Evolutionary conservation across 1,140 invertebrate species (phyloP).

Genomic region (Dendroctonus valens): DNA sequence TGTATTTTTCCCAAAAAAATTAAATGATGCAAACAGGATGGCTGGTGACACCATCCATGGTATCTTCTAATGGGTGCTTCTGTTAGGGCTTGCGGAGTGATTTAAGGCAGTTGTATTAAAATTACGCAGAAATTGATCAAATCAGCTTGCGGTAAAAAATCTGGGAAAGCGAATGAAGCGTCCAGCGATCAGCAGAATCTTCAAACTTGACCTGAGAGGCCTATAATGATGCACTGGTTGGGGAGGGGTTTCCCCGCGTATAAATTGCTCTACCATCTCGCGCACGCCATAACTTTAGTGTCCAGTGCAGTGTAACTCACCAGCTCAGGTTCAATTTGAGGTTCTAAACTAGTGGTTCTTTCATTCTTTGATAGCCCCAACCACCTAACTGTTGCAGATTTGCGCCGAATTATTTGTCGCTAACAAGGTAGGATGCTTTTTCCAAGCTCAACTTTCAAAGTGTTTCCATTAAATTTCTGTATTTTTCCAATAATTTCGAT

Average conservation of each 20-base stretch:
- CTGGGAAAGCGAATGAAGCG: conserved; percentile 4
- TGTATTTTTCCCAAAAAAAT: no score
- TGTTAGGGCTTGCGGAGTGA: neutral
- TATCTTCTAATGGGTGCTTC: no score
- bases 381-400: neutral
- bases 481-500: no score
- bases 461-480: no score
- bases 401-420: no score
- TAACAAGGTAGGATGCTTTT: no score
- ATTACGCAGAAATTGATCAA: neutral
- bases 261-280: conserved; percentile 32
- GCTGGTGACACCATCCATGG: no score
- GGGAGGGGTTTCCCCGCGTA: conserved; percentile 32
- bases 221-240: conserved; percentile 24
- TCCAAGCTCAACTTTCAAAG: no score
- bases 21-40: no score
- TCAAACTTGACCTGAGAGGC: conserved; percentile 24
- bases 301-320: conserved; percentile 37
- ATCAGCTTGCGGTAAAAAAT: conserved; percentile 1
- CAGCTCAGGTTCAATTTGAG: conserved; percentile 22
- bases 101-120: neutral
- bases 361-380: neutral
- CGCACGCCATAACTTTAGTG: conserved; percentile 36
- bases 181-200: conserved; percentile 7
- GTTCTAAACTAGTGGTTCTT: conserved; percentile 14